These are phyloP conservation scores for Siniperca undulata DNA, from an alignment of 2,797 vertebrate species.

Conservation along the genomic window DNA sequence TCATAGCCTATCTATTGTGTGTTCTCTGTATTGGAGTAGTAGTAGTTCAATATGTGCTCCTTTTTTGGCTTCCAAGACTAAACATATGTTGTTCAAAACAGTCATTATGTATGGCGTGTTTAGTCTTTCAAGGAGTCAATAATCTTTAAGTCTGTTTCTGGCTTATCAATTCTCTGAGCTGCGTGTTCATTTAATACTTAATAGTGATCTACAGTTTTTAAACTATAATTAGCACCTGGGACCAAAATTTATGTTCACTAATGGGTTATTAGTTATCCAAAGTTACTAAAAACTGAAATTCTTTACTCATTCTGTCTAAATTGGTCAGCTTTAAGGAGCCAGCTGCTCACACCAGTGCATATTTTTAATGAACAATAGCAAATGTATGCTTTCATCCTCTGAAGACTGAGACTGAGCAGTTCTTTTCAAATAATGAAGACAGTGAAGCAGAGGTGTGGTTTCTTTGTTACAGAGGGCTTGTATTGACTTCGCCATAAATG, in stretches of 20 bases:
- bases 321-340: background rate
- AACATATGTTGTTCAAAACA: background rate
- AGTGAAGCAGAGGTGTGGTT: conserved; percentile 6
- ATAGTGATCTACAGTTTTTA: background rate
- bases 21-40: background rate
- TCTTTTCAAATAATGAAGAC: conserved; percentile 1
- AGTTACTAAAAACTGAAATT: background rate
- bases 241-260: background rate
- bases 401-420: background rate
- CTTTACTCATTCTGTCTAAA: background rate
- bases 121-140: background rate
- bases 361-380: background rate
- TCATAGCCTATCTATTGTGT: background rate
- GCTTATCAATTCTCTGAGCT: background rate
- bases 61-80: background rate
- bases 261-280: background rate
- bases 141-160: background rate
- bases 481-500: conserved; percentile 97
- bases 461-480: conserved; percentile 91
- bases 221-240: background rate
- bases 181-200: background rate
- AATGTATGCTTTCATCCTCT: background rate
- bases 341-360: background rate
- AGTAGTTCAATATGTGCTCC: background rate
- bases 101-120: background rate